Base-by-base conservation (phyloP, 2,888 invertebrate genomes). In the Achlya flavicornis region DNA sequence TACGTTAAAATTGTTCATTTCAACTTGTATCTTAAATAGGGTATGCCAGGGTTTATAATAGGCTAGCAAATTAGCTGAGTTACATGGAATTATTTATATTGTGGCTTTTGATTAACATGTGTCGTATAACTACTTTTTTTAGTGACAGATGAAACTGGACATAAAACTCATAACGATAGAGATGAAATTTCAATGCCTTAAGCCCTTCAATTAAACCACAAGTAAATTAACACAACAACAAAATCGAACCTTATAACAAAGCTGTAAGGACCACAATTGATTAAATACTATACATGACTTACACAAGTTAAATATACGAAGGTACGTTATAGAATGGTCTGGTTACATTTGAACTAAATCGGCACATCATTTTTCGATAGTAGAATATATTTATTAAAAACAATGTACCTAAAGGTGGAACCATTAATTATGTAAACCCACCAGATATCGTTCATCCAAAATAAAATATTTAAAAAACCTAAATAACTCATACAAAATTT, bases 271-370 rank as follows among this genome's bases (percentile, higher is more conserved):
- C 53, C 53, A 53, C 53, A 53, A 53, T 61, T 64, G 57, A 66
- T 61, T 60, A 53, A 59, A 59, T 63, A 57, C 53, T 35, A 61
- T 57, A 58, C 53, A 53, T 53, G 53, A 64, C 63, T 65, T 65
- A 66, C 58, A 58, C 14, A 65, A 65, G 12, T 35, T 58, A 58
- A 58, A 32, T 53, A 58, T 14, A 33, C 41, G 41, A 60, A 90
- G 91, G 91, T 90, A 91, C 90, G 68, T 81, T 69, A 83, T 71
- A 91, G 91, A 90, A 90, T 91, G 90, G 81, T 90, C 85, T 76
- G 85, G 83, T 87, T 71, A 71, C 68, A 76, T 86, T 87, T 87
- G 87, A 84, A 86, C 84, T 82, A 72, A 72, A 62, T 63, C 70
- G 63, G 69, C 65, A 72, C 72, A 73, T 65, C 1, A 26, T 62